These are phyloP conservation scores for Arctopsyche grandis DNA, from an alignment of 1,140 invertebrate species.

Conservation along the genomic window DNA sequence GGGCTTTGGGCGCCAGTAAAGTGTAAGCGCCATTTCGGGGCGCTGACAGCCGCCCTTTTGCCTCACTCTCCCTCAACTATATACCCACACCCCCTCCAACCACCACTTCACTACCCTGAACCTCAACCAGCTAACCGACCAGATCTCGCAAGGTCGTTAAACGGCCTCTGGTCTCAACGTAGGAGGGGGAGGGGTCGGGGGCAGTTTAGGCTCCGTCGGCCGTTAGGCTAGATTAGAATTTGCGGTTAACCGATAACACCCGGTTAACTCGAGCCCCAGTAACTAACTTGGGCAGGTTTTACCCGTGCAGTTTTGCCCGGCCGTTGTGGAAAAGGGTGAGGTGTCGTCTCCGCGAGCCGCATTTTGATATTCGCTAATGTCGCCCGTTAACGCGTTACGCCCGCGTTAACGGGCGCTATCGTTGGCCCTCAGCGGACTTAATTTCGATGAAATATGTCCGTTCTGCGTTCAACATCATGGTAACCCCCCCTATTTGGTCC, in stretches of 20 bases:
- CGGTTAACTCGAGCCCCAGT: conserved; percentile 29
- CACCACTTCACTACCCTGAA: neutral
- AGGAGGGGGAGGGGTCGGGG: neutral
- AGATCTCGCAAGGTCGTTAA: conserved; percentile 8
- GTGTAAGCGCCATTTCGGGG: conserved; percentile 4
- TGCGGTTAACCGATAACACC: conserved; percentile 48
- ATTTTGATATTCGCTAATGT: conserved; percentile 28
- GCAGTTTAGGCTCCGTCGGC: conserved; percentile 35
- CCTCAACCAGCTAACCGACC: conserved; percentile 18
- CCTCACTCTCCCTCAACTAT: neutral
- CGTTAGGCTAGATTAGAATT: conserved; percentile 48
- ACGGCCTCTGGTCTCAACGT: neutral
- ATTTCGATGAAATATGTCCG: conserved; percentile 18
- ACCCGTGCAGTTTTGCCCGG: neutral
- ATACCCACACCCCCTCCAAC: too few species aligned
- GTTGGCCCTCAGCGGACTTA: conserved; percentile 4
- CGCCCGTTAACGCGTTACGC: neutral
- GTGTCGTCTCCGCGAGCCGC: neutral
- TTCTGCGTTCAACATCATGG: neutral
- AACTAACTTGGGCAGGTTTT: neutral
- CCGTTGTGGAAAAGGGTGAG: neutral
- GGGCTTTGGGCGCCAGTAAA: neutral
- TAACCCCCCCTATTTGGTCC: too few species aligned
- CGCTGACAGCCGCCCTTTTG: neutral
- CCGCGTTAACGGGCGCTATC: neutral